These are phyloP conservation scores for Cephalotes varians DNA, from an alignment of 2,888 invertebrate genomes.

Conservation along the genomic window DNA sequence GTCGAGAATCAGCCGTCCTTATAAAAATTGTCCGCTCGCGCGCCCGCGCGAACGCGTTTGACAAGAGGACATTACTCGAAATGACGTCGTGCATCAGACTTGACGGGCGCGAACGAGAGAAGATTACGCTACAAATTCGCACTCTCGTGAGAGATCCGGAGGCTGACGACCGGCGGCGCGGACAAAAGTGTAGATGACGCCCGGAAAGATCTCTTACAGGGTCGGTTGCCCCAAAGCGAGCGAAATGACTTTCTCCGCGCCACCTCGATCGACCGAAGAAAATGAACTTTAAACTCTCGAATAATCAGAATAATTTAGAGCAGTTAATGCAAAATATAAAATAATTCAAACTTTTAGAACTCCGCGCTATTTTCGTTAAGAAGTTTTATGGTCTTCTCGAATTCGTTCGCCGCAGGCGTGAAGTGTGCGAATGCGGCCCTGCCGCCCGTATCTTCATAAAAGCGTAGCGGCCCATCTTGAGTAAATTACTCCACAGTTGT, in stretches of 20 bases:
- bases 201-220: conserved; percentile 24
- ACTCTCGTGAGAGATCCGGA: conserved; percentile 60
- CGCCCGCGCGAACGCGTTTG: conserved; percentile 38
- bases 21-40: conserved; percentile 55
- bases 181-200: conserved; percentile 47
- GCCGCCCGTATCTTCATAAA: conserved; percentile 28
- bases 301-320: neutral
- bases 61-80: conserved; percentile 56
- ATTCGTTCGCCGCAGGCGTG: neutral
- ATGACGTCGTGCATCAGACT: conserved; percentile 53
- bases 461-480: neutral
- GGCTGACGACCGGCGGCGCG: conserved; percentile 32
- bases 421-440: conserved; percentile 17
- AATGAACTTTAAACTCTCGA: neutral
- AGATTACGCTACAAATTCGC: conserved; percentile 66
- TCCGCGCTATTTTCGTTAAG: too few relatives aligned
- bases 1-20: conserved; percentile 63
- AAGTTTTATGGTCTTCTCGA: neutral
- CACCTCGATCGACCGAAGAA: neutral
- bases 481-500: conserved; percentile 52
- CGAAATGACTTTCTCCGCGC: neutral
- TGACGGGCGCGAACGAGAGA: conserved; percentile 57
- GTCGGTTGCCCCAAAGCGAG: conserved; percentile 1
- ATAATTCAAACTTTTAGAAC: neutral
- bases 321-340: neutral